Percentiles rank a stretch among this genome's conserved stretches.
phyloP scores from a whole-genome alignment of 53 echinoderm and acorn worm genomes.

The Astropecten irregularis region DNA sequence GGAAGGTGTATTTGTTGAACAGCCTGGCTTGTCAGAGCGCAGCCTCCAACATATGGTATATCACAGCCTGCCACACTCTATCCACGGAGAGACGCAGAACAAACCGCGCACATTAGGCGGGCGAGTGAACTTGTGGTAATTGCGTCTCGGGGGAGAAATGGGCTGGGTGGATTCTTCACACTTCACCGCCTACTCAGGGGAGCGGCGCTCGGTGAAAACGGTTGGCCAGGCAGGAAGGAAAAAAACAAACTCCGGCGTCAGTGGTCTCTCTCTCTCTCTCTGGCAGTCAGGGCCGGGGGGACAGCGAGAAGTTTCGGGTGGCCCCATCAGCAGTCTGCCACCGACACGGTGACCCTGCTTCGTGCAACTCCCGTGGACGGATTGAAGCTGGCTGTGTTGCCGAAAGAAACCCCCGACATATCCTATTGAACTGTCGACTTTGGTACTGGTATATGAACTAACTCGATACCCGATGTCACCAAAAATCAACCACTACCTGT shows the following conservation, averaged over 20 bases:
- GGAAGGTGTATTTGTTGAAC: too few species aligned
- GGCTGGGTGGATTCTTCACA: slow-evolving; percentile 16
- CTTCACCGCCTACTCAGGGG: slow-evolving; percentile 3
- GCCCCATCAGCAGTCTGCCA: neutral
- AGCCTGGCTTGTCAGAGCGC: neutral
- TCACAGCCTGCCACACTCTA: neutral
- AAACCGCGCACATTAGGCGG: slow-evolving; percentile 8
- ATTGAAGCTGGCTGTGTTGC: neutral
- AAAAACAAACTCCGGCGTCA: too few species aligned
- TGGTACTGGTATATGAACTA: too few species aligned
- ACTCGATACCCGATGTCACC: too few species aligned
- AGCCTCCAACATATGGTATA: slow-evolving; percentile 10
- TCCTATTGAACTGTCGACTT: too few species aligned
- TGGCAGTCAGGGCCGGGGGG: too few species aligned
- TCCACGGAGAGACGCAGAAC: neutral
- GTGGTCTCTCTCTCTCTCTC: too few species aligned
- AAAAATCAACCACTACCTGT: too few species aligned
- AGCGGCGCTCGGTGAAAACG: neutral
- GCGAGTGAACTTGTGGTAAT: slow-evolving; percentile 23
- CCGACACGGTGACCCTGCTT: neutral
- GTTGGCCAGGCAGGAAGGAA: neutral
- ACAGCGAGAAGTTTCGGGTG: neutral
- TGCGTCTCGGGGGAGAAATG: slow-evolving; percentile 29
- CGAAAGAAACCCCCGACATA: too few species aligned
- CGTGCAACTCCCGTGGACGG: neutral